Conservation (phyloP, 1,140 invertebrate species). For the Cydia strobilella region DNA sequence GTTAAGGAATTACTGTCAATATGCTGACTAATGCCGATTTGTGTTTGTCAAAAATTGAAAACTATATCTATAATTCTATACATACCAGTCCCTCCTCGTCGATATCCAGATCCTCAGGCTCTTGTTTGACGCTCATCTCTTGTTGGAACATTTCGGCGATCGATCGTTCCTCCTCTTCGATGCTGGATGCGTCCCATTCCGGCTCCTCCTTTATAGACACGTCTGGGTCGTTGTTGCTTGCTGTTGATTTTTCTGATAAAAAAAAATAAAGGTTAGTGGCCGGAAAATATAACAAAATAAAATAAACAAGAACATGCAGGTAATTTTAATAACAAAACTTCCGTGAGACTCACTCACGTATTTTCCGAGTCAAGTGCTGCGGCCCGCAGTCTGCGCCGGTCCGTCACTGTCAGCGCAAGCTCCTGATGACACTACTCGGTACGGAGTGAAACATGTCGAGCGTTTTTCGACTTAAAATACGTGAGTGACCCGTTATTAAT, state of each 20-base stretch:
- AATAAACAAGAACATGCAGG: no score
- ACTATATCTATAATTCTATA: slow-evolving; percentile 48
- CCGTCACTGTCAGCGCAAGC: no score
- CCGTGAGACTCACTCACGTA: no score
- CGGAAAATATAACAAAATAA: neutral
- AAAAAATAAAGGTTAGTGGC: neutral
- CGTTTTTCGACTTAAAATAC: no score
- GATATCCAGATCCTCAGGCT: slow-evolving; percentile 76
- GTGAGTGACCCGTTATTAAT: no score
- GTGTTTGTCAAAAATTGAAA: slow-evolving; percentile 40
- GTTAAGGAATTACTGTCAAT: no score
- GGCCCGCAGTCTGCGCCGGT: no score
- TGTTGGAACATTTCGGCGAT: slow-evolving; percentile 77
- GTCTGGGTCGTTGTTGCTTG: slow-evolving; percentile 60
- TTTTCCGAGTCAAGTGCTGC: no score
- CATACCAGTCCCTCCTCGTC: slow-evolving; percentile 70
- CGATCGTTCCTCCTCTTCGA: slow-evolving; percentile 74
- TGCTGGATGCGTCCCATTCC: slow-evolving; percentile 83
- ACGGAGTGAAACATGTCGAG: no score
- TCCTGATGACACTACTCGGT: no score
- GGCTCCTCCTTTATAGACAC: slow-evolving; percentile 85
- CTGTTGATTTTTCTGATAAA: slow-evolving; percentile 59
- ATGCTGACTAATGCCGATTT: no score
- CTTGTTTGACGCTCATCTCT: slow-evolving; percentile 80
- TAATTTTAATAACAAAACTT: no score